Evolutionary conservation across 92 coral and sea anemone genomes (phyloP), one percentile per base, ranked within the genome.

Genomic region (Paramuricea clavata): DNA sequence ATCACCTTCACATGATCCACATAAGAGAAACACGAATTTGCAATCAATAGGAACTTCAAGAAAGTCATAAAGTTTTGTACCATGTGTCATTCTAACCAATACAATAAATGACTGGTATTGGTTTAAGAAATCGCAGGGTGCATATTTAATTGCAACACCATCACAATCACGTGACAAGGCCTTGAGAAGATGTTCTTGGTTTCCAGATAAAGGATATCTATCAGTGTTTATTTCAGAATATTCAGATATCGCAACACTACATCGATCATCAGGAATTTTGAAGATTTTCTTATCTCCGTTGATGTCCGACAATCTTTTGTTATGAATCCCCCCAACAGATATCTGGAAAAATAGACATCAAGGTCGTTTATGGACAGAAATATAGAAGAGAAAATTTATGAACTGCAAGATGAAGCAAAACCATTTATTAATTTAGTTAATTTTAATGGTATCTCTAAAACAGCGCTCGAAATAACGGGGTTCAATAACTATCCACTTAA

Each of bases 91-190:
- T 77, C 83, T 42, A 23, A 77, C 49, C 26, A 77, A 34, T 23
- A 56, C 83, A 52, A 50, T 13, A 56, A 77, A 77, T 21, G 83
- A 77, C 16, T 77, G 69, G 49, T 22, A 50, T 50, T 77, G 69
- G 25, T 56, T 56, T 12, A 77, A 59, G 33, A 77, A 77, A 54
- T 77, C 83, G 10, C 49, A 21, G 6, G 49, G 49, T 7, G 83
- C 83, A 50, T 49, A 77, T 35, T 56, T 77, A 10, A 77, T 77
- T 16, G 83, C 83, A 50, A 77, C 83, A n/a, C 83, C 83, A 30
- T 77, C 67, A 50, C 83, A 77, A 33, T 77, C 83, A 50, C 11
- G 22, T 47, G 83, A 52, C 83, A 77, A 34, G 9, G 83, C 83
- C 30, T 77, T 77, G 15, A 77, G 39, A 25, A 77, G 69, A 56